Evolutionary conservation across 2,113 vertebrate genomes (phyloP), one percentile per base, ranked within the genome.

Genomic region (Ceyx cyanopectus): DNA sequence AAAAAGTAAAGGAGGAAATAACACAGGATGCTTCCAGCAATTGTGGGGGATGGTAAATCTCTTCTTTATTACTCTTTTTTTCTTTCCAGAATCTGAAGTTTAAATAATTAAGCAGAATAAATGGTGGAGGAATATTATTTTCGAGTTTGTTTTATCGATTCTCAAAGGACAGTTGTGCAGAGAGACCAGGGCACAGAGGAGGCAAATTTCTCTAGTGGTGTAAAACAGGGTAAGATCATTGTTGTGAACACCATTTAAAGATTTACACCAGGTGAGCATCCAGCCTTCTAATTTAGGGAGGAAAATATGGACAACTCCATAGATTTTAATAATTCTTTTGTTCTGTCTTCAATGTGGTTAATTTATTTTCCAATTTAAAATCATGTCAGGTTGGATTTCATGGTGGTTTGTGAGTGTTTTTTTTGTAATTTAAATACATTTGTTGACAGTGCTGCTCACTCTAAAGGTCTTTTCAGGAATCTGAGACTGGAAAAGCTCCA

Each of bases 51-150:
- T 58, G 81, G 78, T 93, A 89, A 93, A 96, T 93, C 96, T 96
- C 37, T 11, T 79, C 83, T 94, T 94, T 91, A 72, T 93, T 95
- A 62, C 92, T 86, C 40, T 57, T 81, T 89, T 93, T 94, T 95
- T 93, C 94, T 96, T 90, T 75, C 74, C 9, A 40, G 76, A 62
- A 62, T 70, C 34, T 89, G 91, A 90, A 90, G 93, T 90, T 96
- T 95, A 95, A 94, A 95, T 95, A 92, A 94, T 92, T 93, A 93
- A 94, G 89, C 58, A 90, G 87, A 87, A 87, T 89, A 84, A 92
- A 84, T 69, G 62, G 90, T 32, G 63, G 83, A 65, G 81, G 74
- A 84, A 53, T 51, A 40, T 63, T 74, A 63, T 89, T 65, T 82
- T 77, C 63, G 15, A 30, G 74, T 84, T 92, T 92, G 89, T 53